Percentiles rank a stretch among this genome's conserved stretches.
phyloP scores from a whole-genome alignment of 2,797 vertebrate genomes.

The Sebastes flavidus region DNA sequence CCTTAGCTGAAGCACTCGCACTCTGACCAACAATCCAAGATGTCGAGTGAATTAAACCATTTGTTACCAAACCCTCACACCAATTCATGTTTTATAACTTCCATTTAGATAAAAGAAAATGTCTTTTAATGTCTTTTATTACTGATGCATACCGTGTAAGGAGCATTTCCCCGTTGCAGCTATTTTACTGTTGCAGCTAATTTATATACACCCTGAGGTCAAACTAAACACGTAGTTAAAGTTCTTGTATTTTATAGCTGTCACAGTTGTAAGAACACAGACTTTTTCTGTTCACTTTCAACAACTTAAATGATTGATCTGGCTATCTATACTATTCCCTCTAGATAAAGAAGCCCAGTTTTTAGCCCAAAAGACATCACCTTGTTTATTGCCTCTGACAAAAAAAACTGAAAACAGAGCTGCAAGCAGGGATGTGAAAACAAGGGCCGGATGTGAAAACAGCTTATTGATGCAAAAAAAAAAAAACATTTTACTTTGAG shows the following conservation, averaged over 20 bases:
- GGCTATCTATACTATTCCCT: not conserved
- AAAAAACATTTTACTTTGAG: not conserved
- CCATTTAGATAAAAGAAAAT: not conserved
- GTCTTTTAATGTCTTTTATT: not conserved
- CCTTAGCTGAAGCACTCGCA: not conserved
- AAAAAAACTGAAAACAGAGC: not conserved
- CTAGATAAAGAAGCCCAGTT: not conserved
- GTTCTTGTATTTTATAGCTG: not conserved
- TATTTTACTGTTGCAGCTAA: not conserved
- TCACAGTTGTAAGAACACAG: not conserved
- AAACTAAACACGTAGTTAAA: not conserved
- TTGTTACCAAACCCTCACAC: not conserved
- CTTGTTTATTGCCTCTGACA: not conserved
- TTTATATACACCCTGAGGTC: not conserved
- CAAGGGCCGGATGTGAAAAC: constrained; percentile 16
- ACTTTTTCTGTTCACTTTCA: not conserved
- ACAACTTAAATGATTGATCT: not conserved
- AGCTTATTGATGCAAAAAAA: constrained; percentile 13
- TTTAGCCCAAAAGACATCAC: not conserved
- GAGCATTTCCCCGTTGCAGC: not conserved
- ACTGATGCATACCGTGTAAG: not conserved
- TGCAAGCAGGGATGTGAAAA: constrained; percentile 2
- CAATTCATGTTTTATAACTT: not conserved
- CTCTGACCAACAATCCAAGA: not conserved
- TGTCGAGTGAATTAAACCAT: not conserved